Evolutionary conservation across 2,888 invertebrate genomes (phyloP).

Genomic region (Germaria angustata): DNA sequence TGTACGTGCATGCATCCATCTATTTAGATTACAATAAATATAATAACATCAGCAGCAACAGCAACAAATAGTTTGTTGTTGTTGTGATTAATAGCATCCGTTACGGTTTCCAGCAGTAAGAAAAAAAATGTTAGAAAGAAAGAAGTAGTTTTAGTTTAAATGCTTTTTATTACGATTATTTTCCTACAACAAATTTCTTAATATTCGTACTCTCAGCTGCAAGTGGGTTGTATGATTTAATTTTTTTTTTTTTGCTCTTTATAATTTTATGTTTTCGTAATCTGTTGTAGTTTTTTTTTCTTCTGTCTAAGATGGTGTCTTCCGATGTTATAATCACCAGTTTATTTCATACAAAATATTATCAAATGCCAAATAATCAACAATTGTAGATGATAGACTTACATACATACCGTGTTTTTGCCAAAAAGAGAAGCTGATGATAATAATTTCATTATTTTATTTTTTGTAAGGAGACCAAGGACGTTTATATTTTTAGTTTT

Average conservation of each 20-base stretch:
- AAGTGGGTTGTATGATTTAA: slow-evolving; percentile 5
- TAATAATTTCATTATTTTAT: neutral
- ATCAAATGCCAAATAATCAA: slow-evolving; percentile 40
- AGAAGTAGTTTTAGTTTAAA: slow-evolving; percentile 49
- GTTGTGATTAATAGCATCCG: slow-evolving; percentile 66
- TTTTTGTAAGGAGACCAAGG: neutral
- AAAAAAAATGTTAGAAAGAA: slow-evolving; percentile 3
- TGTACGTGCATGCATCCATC: slow-evolving; percentile 22
- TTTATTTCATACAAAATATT: slow-evolving; percentile 30
- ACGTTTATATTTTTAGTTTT: neutral
- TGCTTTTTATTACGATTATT: slow-evolving; percentile 18
- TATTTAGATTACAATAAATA: slow-evolving; percentile 48
- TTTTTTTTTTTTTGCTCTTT: slow-evolving; percentile 16
- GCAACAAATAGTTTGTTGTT: slow-evolving; percentile 11
- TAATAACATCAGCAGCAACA: neutral
- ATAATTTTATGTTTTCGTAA: slow-evolving; percentile 14
- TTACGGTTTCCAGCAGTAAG: slow-evolving; percentile 54
- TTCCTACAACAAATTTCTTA: slow-evolving; percentile 33
- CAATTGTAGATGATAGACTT: neutral
- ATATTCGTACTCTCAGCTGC: slow-evolving; percentile 15
- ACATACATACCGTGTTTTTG: neutral
- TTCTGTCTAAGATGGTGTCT: neutral
- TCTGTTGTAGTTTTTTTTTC: slow-evolving; percentile 6
- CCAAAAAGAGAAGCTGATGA: neutral
- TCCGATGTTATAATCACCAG: neutral